These are phyloP conservation scores for Muscidifurax raptorellus DNA, from an alignment of 1,140 invertebrate species.

Conservation along the genomic window DNA sequence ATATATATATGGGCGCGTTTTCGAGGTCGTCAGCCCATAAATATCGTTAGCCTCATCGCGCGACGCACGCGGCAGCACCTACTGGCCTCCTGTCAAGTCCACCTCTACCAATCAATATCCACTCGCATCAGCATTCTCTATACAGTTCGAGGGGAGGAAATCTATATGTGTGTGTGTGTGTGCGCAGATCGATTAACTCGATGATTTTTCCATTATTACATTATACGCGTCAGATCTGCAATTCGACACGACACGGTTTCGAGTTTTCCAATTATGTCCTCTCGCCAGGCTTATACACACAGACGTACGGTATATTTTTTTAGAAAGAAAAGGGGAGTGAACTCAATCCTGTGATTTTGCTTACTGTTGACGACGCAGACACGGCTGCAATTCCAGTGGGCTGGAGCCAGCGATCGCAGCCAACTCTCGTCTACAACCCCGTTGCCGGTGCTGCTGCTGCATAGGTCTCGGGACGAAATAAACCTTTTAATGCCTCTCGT, in stretches of 20 bases:
- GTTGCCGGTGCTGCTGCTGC: too few relatives aligned
- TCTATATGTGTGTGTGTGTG: not conserved
- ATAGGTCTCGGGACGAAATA: not conserved
- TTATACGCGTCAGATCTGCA: too few relatives aligned
- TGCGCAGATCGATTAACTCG: too few relatives aligned
- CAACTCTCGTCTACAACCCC: not conserved
- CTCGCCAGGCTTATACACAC: not conserved
- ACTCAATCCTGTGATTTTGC: conserved; percentile 12
- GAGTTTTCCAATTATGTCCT: not conserved
- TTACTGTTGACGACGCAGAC: too few relatives aligned
- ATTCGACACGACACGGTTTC: not conserved
- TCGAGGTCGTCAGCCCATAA: conserved; percentile 12
- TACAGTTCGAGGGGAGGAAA: too few relatives aligned
- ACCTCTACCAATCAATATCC: conserved; percentile 58
- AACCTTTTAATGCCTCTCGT: not conserved
- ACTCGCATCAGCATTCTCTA: too few relatives aligned
- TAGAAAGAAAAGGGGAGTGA: not conserved
- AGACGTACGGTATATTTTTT: not conserved
- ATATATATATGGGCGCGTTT: not conserved
- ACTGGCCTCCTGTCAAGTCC: conserved; percentile 53
- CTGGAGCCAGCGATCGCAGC: too few relatives aligned
- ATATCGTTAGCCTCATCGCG: conserved; percentile 48
- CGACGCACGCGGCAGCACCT: conserved; percentile 38
- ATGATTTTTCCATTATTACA: too few relatives aligned
- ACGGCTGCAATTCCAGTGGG: too few relatives aligned